Conservation (phyloP, 2,888 invertebrate genomes). For the Himalopsyche kuldschensis region DNA sequence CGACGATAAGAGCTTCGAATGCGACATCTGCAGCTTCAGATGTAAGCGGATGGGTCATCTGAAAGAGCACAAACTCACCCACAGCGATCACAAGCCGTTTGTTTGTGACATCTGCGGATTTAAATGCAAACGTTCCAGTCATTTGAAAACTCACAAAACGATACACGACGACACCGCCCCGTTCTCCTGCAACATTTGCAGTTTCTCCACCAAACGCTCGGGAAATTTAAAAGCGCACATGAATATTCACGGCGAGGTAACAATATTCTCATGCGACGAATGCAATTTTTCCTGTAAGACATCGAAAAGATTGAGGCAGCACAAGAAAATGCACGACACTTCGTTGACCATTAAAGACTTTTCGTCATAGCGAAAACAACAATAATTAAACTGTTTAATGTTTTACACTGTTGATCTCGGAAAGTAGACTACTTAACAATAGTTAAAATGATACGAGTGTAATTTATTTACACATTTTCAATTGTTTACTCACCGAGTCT, state of each 20-base stretch:
- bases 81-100: not conserved
- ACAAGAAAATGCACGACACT: not conserved
- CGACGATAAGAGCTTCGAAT: not conserved
- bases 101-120: not conserved
- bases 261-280: not conserved
- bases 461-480: too few species aligned
- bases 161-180: not conserved
- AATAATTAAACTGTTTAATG: too few species aligned
- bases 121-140: not conserved
- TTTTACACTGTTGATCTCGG: too few species aligned
- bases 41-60: not conserved
- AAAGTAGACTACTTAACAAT: too few species aligned
- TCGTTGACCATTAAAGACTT: not conserved
- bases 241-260: not conserved
- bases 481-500: too few species aligned
- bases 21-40: conserved; percentile 1
- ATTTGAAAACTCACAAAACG: not conserved
- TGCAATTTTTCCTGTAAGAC: not conserved
- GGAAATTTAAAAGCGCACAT: not conserved
- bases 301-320: not conserved
- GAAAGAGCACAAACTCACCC: not conserved
- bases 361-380: not conserved
- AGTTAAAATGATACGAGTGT: too few species aligned
- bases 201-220: not conserved
- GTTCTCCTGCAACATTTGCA: not conserved